Evolutionary conservation across 2,113 vertebrate genomes (phyloP).

Genomic region (Rhynchopsitta pachyrhyncha): DNA sequence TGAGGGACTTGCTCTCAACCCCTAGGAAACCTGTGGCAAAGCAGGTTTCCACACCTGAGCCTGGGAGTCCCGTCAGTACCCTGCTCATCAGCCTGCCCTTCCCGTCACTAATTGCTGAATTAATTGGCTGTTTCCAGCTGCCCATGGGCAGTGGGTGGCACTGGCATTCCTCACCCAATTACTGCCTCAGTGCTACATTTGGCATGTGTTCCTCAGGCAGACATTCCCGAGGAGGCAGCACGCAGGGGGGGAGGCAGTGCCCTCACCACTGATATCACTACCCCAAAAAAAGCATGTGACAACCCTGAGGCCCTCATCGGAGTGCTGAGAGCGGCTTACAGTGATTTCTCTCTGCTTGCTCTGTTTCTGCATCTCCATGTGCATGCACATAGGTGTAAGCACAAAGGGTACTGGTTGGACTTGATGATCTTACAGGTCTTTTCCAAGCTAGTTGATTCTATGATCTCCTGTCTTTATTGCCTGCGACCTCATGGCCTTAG

Average conservation of each 20-base stretch:
- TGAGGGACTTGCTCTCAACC: background rate
- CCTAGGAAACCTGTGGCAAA: background rate
- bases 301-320: background rate
- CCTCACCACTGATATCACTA: background rate
- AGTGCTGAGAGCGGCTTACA: background rate
- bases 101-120: background rate
- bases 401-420: background rate
- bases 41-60: background rate
- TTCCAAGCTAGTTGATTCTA: background rate
- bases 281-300: background rate
- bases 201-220: background rate
- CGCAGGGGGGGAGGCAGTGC: background rate
- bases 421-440: background rate
- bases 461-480: background rate
- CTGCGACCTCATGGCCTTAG: background rate
- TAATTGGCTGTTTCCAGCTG: background rate
- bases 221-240: constrained; percentile 23
- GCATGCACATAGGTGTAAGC: background rate
- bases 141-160: background rate
- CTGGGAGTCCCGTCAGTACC: background rate
- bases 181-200: background rate
- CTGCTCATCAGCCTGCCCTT: background rate
- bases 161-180: constrained; percentile 6
- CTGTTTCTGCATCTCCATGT: background rate
- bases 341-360: background rate